These are phyloP conservation scores for Aplochiton taeniatus DNA, from an alignment of 2,797 vertebrate genomes.

Conservation along the genomic window DNA sequence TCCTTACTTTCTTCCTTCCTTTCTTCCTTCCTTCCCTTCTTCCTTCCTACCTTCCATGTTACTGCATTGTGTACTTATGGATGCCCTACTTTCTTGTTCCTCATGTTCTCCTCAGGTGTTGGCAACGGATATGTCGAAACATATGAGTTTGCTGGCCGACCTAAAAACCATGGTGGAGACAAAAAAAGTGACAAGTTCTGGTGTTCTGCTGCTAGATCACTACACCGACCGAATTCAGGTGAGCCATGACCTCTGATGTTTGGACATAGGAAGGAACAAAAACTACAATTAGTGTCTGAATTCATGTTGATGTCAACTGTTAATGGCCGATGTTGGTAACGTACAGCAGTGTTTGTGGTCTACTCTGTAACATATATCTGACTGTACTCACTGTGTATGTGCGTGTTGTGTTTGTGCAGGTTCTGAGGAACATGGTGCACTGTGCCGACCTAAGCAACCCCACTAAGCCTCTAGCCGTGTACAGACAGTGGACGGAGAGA, in stretches of 20 bases:
- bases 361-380: slow-evolving; percentile 58
- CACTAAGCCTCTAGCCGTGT: slow-evolving; percentile 90
- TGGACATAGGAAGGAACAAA: not conserved
- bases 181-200: slow-evolving; percentile 95
- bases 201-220: slow-evolving; percentile 91
- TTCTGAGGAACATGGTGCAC: slow-evolving; percentile 93
- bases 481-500: slow-evolving; percentile 93
- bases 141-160: slow-evolving; percentile 93
- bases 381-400: slow-evolving; percentile 7
- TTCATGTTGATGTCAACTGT: not conserved
- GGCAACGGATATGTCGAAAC: slow-evolving; percentile 97
- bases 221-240: slow-evolving; percentile 95
- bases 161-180: slow-evolving; percentile 97
- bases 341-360: too few relatives aligned
- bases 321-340: too few relatives aligned
- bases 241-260: slow-evolving; percentile 9
- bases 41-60: not conserved
- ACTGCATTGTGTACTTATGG: too few relatives aligned
- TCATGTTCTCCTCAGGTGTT: slow-evolving; percentile 77
- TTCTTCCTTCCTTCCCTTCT: too few relatives aligned
- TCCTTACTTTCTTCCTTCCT: not conserved
- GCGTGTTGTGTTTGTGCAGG: slow-evolving; percentile 59
- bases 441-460: slow-evolving; percentile 96
- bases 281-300: not conserved
- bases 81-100: too few relatives aligned